These are phyloP conservation scores for Cichladusa arquata DNA, from an alignment of 2,113 vertebrate species.

Conservation along the genomic window DNA sequence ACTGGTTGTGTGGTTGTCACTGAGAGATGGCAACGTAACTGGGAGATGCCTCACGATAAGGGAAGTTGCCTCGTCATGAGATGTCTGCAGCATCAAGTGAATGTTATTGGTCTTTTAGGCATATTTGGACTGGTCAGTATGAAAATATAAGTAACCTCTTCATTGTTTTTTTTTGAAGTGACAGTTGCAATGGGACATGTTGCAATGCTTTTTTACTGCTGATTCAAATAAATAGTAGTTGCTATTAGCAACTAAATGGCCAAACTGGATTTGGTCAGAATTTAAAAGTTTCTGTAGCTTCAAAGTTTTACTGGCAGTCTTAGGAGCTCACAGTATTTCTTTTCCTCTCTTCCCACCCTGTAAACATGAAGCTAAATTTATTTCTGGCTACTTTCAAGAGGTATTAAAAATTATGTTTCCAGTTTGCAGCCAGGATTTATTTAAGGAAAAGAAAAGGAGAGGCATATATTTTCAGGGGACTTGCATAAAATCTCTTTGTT, in stretches of 20 bases:
- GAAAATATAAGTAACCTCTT: neutral
- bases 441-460: neutral
- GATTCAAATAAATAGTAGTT: neutral
- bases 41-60: neutral
- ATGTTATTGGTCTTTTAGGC: neutral
- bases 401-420: neutral
- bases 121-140: neutral
- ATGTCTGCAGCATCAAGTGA: neutral
- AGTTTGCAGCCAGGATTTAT: neutral
- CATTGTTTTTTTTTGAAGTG: neutral
- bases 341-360: neutral
- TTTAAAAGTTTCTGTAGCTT: neutral
- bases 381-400: neutral
- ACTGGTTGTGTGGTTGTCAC: neutral
- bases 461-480: neutral
- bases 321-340: neutral
- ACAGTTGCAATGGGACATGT: neutral
- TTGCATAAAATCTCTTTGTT: neutral
- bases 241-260: neutral
- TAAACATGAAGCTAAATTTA: neutral
- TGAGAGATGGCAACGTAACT: neutral
- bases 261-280: neutral
- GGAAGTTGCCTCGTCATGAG: neutral
- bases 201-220: neutral
- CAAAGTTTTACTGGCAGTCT: neutral